A percentile compares a stretch with the other conserved stretches of the same genome.
Conservation (phyloP, 2,797 vertebrate species). For the Lacerta viridis region DNA sequence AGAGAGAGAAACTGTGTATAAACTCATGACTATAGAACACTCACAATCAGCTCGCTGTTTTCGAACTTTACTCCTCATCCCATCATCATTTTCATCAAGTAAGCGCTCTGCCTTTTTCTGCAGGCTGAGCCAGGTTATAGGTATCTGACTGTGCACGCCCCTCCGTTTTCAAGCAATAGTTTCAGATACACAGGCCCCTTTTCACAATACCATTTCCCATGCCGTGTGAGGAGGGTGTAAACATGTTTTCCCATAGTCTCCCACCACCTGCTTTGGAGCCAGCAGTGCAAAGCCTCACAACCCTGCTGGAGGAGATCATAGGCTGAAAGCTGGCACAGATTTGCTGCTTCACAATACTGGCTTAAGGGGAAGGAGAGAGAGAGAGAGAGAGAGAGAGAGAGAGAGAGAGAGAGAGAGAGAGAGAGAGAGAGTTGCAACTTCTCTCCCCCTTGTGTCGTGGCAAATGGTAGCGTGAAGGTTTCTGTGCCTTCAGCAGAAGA, state of each 20-base stretch:
- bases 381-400: slow-evolving; percentile 3
- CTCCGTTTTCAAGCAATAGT: slow-evolving; percentile 17
- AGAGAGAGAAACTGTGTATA: background rate
- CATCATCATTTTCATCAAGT: background rate
- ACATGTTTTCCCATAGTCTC: slow-evolving; percentile 47
- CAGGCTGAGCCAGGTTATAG: background rate
- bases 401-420: slow-evolving; percentile 9
- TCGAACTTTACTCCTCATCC: background rate
- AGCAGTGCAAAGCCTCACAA: slow-evolving; percentile 32
- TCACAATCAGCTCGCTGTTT: background rate
- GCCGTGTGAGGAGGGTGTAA: slow-evolving; percentile 34
- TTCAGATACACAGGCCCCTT: slow-evolving; percentile 3
- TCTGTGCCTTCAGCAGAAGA: background rate
- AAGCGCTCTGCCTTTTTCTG: background rate
- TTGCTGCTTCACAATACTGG: slow-evolving; percentile 34
- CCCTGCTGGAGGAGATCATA: slow-evolving; percentile 40
- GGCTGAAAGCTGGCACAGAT: slow-evolving; percentile 39
- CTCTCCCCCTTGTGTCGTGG: slow-evolving; percentile 43
- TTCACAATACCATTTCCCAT: slow-evolving; percentile 24
- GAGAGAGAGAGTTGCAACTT: slow-evolving; percentile 14
- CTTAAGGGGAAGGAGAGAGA: slow-evolving; percentile 28
- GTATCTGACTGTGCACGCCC: background rate
- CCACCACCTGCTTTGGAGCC: slow-evolving; percentile 47
- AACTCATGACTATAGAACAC: background rate
- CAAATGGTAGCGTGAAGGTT: slow-evolving; percentile 49